Evolutionary conservation across 2,797 vertebrate species (phyloP).

Genomic region (Glossophaga mutica): DNA sequence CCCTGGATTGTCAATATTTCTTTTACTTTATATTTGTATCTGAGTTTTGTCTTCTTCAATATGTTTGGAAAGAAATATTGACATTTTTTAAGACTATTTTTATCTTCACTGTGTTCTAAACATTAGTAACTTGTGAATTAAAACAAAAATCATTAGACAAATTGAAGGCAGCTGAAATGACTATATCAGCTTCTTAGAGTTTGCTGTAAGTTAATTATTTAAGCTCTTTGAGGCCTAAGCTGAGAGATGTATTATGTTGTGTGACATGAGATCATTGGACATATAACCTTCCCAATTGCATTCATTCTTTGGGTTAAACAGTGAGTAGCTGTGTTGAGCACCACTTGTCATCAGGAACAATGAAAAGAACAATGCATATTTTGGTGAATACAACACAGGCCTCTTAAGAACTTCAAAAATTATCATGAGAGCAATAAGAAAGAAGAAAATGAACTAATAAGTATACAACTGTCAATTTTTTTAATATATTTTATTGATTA

Average conservation of each 20-base stretch:
- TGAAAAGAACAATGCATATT: not conserved
- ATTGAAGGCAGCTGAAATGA: not conserved
- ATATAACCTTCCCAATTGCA: not conserved
- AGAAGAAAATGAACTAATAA: not conserved
- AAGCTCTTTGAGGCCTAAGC: not conserved
- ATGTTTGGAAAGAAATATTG: not conserved
- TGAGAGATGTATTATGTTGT: not conserved
- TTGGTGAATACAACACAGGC: not conserved
- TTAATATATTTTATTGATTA: not conserved
- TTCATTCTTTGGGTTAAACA: not conserved
- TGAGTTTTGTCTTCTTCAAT: not conserved
- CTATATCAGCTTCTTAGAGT: not conserved
- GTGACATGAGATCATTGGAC: rapidly evolving
- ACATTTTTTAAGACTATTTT: too few species aligned
- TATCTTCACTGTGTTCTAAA: not conserved
- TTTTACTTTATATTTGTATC: not conserved
- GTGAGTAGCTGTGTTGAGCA: not conserved
- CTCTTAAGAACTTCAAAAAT: not conserved
- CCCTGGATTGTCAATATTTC: not conserved
- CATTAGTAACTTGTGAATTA: not conserved
- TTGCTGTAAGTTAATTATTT: not conserved
- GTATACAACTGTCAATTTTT: not conserved
- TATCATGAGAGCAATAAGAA: not conserved
- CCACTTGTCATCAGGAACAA: not conserved
- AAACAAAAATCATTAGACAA: not conserved